Evolutionary conservation across 2,888 invertebrate genomes (phyloP), one percentile per base, ranked within the genome.

Genomic region (Ganaspis brasiliensis): DNA sequence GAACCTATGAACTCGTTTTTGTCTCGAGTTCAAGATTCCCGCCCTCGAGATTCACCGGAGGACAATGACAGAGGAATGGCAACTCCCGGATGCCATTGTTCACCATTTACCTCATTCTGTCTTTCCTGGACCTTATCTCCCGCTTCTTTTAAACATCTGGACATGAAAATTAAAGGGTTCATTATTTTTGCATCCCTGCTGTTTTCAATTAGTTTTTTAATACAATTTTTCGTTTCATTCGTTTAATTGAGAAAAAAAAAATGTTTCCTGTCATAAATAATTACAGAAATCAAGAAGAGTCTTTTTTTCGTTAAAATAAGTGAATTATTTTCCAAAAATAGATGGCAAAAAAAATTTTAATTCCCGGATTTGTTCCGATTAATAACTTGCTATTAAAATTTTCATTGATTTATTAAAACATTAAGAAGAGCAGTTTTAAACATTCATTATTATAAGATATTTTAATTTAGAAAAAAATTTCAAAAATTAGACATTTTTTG

Each of bases 1-100:
- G 84, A 85, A 85, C 85, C 83, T 80, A 79, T 81, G 83, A 84
- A 85, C 84, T 80, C 83, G 81, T 79, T 52, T 52, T 52, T 81
- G 80, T 83, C 73, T 76, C 82, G 72, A 77, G 77, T 81, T 80
- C 77, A 78, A 80, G 78, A 76, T 67, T 77, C 73, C 78, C 56
- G 67, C 71, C 74, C 77, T 76, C 74, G 72, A 75, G 57, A 80
- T 80, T 77, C 78, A 77, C 74, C 40, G 24, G 40, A 67, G 67
- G 45, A 45, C 85, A 86, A 85, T 85, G 83, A 83, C 80, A 75
- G 70, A 76, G 80, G 80, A 82, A 84, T 84, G 80, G 81, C 84
- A 80, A 79, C 72, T 56, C 56, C 56, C 21, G 56, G 26, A 56
- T 26, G 21, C 56, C 21, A 56, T 21, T 45, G 67, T 63, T 37